Percentiles rank a stretch among this genome's conserved stretches.
Evolutionary conservation across 2,888 invertebrate genomes (phyloP).

Genomic region (Polymixis lichenea): DNA sequence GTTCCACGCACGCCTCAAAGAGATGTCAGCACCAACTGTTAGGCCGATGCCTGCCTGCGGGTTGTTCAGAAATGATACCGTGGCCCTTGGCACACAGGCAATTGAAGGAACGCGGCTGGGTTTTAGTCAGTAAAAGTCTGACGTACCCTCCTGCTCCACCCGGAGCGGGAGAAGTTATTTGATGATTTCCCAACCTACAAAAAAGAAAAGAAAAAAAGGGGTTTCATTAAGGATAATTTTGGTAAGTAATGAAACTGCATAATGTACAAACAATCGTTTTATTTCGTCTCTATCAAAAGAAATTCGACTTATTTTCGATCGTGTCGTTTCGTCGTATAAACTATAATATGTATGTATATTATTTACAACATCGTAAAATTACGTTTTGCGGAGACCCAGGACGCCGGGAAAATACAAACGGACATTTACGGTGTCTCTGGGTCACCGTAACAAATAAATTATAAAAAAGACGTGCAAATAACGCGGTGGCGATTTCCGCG

Average conservation of each 20-base stretch:
- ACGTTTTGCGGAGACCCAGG: constrained; percentile 63
- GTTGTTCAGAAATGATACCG: too few relatives aligned
- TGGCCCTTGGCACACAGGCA: too few relatives aligned
- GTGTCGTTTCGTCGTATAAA: constrained; percentile 86
- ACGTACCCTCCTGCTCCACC: too few relatives aligned
- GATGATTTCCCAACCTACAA: too few relatives aligned
- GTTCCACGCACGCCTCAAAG: too few relatives aligned
- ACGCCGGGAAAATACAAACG: constrained; percentile 67
- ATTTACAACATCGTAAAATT: constrained; percentile 79
- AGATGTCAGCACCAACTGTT: too few relatives aligned
- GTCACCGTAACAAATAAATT: constrained; percentile 68
- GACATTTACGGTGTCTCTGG: constrained; percentile 62
- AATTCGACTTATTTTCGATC: constrained; percentile 87
- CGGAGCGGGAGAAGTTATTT: too few relatives aligned
- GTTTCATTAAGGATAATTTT: background rate
- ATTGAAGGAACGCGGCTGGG: too few relatives aligned
- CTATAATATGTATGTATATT: constrained; percentile 83
- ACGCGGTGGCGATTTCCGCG: constrained; percentile 61
- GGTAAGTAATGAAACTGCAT: constrained; percentile 27
- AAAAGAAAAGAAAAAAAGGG: too few relatives aligned
- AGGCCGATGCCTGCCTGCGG: too few relatives aligned
- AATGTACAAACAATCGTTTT: constrained; percentile 84
- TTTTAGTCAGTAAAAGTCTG: too few relatives aligned
- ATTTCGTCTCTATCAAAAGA: constrained; percentile 90
- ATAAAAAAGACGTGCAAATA: constrained; percentile 55